Conservation (phyloP, 2,797 vertebrate genomes). For the Neopelma chrysocephalum region DNA sequence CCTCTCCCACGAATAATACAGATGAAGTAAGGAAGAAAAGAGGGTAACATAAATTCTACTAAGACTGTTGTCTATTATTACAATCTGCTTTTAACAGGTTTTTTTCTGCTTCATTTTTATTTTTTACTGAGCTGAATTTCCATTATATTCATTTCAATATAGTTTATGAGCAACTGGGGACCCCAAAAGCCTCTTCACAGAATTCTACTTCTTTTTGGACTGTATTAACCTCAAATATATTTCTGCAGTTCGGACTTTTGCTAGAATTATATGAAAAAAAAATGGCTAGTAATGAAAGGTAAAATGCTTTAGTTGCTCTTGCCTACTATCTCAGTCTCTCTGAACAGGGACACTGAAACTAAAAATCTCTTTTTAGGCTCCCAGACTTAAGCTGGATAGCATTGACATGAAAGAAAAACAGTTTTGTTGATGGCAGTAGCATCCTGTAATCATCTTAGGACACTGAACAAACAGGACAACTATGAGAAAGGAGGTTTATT, state of each 20-base stretch:
- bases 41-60: neutral
- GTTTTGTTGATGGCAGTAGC: neutral
- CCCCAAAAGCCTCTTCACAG: neutral
- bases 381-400: neutral
- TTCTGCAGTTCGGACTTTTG: neutral
- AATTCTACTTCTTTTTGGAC: neutral
- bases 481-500: neutral
- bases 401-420: neutral
- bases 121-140: neutral
- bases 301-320: neutral
- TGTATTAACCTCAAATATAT: neutral
- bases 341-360: neutral
- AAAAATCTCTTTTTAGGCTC: neutral
- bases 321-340: neutral
- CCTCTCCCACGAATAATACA: neutral
- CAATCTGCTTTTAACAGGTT: neutral
- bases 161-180: neutral
- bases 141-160: neutral
- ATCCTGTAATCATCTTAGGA: neutral
- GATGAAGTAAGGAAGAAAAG: neutral
- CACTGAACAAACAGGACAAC: neutral
- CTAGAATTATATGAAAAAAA: neutral
- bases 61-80: neutral
- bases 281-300: neutral
- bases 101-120: neutral